Percentiles rank a stretch among this genome's conserved stretches.
These are phyloP conservation scores for Habropoda laboriosa DNA, from an alignment of 1,140 invertebrate genomes.

Conservation along the genomic window DNA sequence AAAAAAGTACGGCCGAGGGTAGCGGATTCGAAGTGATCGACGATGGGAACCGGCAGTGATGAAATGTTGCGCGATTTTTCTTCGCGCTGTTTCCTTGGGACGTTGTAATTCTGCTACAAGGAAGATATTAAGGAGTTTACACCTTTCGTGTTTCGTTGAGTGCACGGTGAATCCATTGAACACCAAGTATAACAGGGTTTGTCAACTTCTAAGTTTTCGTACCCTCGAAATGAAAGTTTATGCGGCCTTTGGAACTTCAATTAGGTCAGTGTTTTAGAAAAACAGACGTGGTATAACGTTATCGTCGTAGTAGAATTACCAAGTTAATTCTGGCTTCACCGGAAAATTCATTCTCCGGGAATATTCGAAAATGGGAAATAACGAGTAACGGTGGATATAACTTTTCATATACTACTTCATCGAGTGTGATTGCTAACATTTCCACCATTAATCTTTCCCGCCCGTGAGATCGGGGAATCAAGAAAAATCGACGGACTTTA, in stretches of 20 bases:
- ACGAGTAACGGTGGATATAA: background rate
- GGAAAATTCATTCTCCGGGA: background rate
- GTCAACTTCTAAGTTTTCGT: background rate
- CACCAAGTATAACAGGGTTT: background rate
- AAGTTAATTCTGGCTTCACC: background rate
- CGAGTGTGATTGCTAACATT: background rate
- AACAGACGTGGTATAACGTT: background rate
- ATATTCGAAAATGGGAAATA: background rate
- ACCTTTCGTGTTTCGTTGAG: no score
- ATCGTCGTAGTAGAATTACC: background rate
- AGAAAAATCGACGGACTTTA: slow-evolving; percentile 12
- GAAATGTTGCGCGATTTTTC: background rate
- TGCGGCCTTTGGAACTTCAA: background rate
- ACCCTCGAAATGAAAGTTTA: background rate
- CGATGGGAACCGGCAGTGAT: background rate
- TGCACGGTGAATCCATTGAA: background rate
- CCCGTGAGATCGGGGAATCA: background rate
- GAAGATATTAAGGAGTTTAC: background rate
- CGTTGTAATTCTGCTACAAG: background rate
- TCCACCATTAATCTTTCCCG: background rate
- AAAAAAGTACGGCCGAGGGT: background rate
- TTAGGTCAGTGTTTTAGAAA: no score
- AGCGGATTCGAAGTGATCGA: background rate
- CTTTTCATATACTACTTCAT: background rate
- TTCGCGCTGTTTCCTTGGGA: background rate